Percentiles rank a stretch among this genome's conserved stretches.
Evolutionary conservation across 2,113 vertebrate species (phyloP).

Genomic region (Puma concolor): DNA sequence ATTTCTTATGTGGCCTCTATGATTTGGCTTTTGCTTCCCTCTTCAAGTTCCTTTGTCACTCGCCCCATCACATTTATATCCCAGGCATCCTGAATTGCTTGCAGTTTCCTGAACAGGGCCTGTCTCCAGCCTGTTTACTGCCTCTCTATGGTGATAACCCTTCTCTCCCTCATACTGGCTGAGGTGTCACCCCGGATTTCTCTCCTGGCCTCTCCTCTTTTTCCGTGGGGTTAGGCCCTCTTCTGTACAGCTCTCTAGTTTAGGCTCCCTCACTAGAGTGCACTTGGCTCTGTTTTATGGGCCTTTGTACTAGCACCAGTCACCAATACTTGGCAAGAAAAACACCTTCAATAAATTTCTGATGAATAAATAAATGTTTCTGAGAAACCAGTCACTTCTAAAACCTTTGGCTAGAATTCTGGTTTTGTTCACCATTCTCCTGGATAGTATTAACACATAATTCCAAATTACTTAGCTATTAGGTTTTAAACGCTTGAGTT

Average conservation of each 20-base stretch:
- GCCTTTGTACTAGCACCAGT: background rate
- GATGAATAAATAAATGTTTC: constrained; percentile 2
- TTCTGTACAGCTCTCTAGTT: background rate
- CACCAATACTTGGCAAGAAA: constrained; percentile 9
- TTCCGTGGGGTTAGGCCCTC: background rate
- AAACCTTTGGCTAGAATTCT: constrained; percentile 17
- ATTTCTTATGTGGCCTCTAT: background rate
- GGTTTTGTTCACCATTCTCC: constrained; percentile 10
- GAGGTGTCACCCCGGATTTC: background rate
- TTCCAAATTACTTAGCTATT: constrained; percentile 41
- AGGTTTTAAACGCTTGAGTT: background rate
- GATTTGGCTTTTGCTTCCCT: background rate
- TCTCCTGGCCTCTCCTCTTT: background rate
- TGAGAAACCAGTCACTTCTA: background rate
- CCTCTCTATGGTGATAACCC: background rate
- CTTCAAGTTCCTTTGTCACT: background rate
- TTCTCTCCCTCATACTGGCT: background rate
- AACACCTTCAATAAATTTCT: background rate
- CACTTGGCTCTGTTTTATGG: background rate
- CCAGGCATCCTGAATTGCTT: background rate
- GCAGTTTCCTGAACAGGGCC: background rate
- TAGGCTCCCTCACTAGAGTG: background rate
- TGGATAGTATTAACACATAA: constrained; percentile 19
- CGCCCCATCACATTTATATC: background rate
- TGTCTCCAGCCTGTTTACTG: background rate